These are phyloP conservation scores for Zele albiditarsus DNA, from an alignment of 2,888 invertebrate genomes.

Conservation along the genomic window DNA sequence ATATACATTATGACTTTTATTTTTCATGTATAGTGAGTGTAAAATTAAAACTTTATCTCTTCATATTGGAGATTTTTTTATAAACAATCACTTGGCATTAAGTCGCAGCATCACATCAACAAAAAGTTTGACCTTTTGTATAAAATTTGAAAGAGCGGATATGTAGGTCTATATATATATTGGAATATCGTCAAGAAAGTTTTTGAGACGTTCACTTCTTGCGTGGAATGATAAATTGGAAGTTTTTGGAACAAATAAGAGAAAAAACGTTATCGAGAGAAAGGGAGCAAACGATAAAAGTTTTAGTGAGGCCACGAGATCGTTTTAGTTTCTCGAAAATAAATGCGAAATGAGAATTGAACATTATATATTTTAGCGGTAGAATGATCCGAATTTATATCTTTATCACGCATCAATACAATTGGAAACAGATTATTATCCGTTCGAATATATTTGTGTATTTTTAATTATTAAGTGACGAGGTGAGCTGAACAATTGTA, in stretches of 20 bases:
- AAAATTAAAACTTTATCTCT: neutral
- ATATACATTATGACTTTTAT: no score
- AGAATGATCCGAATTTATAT: no score
- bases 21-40: neutral
- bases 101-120: constrained; percentile 25
- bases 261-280: constrained; percentile 10
- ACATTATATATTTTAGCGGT: neutral
- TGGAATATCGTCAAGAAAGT: constrained; percentile 17
- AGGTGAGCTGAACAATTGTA: neutral
- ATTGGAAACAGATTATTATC: neutral
- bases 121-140: constrained; percentile 38
- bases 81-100: constrained; percentile 35
- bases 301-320: constrained; percentile 10
- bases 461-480: neutral
- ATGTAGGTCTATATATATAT: neutral
- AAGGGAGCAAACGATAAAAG: constrained; percentile 5
- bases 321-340: neutral
- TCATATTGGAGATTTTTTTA: neutral
- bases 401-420: neutral
- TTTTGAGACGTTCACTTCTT: constrained; percentile 36
- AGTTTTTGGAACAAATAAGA: constrained; percentile 5
- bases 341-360: neutral
- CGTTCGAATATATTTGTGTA: neutral
- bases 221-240: constrained; percentile 40
- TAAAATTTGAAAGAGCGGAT: neutral